Conservation (phyloP, 2,888 invertebrate species). For the Drosophila prolongata region DNA sequence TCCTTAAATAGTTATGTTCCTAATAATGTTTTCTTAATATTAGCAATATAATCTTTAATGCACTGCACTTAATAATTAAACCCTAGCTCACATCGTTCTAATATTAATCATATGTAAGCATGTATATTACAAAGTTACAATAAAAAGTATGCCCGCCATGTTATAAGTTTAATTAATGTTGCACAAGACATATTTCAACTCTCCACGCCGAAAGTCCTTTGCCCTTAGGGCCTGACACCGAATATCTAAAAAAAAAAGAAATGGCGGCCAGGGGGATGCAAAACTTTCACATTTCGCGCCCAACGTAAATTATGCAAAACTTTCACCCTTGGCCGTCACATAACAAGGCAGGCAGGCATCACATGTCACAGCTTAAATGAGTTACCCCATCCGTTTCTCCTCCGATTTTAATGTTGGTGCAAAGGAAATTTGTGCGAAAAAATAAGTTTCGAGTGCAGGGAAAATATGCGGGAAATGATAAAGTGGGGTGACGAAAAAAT, state of each 20-base stretch:
- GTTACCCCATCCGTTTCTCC: conserved; percentile 28
- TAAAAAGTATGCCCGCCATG: not conserved
- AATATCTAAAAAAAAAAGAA: conserved; percentile 19
- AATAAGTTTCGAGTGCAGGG: conserved; percentile 44
- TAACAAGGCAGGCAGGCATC: conserved; percentile 58
- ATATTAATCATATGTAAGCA: not conserved
- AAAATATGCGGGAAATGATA: conserved; percentile 46
- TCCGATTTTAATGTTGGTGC: conserved; percentile 34
- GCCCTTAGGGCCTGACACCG: conserved; percentile 13
- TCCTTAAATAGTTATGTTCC: too few relatives aligned
- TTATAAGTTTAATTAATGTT: conserved; percentile 55
- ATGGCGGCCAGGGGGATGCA: conserved; percentile 13
- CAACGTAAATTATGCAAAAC: conserved; percentile 67
- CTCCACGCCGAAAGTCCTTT: conserved; percentile 8
- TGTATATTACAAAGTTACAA: too few relatives aligned
- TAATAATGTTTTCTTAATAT: too few relatives aligned
- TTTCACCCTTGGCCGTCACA: conserved; percentile 58
- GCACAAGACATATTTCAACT: conserved; percentile 15
- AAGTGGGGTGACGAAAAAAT: conserved; percentile 7
- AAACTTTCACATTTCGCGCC: conserved; percentile 64
- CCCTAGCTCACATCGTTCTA: not conserved
- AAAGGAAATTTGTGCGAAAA: conserved; percentile 42
- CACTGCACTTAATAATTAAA: too few relatives aligned
- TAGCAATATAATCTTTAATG: too few relatives aligned
- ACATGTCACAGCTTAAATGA: conserved; percentile 66